These are phyloP conservation scores for Kradibia gibbosae DNA, from an alignment of 1,140 invertebrate genomes.

Conservation along the genomic window DNA sequence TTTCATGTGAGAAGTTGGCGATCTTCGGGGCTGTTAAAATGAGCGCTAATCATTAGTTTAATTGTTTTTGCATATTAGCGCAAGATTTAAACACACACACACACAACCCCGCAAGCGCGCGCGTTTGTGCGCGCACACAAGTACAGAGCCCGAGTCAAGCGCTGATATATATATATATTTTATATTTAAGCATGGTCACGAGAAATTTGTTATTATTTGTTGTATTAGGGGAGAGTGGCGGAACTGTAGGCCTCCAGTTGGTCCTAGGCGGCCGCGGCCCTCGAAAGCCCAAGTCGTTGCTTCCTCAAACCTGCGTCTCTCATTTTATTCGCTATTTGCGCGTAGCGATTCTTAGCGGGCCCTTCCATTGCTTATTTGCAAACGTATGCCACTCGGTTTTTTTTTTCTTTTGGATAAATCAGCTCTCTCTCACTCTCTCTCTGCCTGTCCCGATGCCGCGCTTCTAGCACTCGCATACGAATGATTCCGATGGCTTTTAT, in stretches of 20 bases:
- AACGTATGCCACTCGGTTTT: neutral
- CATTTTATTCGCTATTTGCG: neutral
- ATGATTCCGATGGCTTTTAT: neutral
- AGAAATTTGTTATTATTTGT: slow-evolving; percentile 52
- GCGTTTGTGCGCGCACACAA: slow-evolving; percentile 35
- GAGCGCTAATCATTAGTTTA: slow-evolving; percentile 48
- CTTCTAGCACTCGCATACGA: neutral
- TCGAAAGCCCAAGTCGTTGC: neutral
- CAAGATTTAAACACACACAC: slow-evolving; percentile 39
- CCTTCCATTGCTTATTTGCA: slow-evolving; percentile 22
- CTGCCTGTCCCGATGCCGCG: too few relatives aligned
- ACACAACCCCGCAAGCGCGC: too few relatives aligned
- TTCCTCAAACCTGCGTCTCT: neutral
- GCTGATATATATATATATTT: slow-evolving; percentile 52
- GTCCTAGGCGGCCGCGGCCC: neutral
- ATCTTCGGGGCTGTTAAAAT: slow-evolving; percentile 42
- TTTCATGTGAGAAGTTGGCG: slow-evolving; percentile 1
- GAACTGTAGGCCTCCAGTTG: slow-evolving; percentile 3
- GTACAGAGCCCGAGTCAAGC: slow-evolving; percentile 47
- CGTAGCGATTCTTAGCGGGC: neutral
- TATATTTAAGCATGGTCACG: slow-evolving; percentile 48
- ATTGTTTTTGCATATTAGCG: slow-evolving; percentile 47
- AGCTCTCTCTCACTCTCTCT: neutral
- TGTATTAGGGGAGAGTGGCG: slow-evolving; percentile 42
- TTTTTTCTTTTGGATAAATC: neutral